phyloP scores from a whole-genome alignment of 2,797 vertebrate genomes.

The Pipistrellus pipistrellus region DNA sequence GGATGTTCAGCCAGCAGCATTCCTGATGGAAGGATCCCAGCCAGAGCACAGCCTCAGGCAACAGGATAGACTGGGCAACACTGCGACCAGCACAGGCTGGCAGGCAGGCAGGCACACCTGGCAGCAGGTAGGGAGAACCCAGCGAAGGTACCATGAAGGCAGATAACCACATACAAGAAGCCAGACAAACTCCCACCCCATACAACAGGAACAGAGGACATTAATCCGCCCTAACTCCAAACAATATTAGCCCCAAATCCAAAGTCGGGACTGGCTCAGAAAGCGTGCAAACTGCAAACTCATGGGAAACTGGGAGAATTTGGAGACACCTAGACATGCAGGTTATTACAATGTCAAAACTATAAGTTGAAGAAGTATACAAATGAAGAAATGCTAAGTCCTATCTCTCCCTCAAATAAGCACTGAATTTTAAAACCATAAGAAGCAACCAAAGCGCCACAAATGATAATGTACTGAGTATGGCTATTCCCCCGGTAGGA shows the following conservation, averaged over 20 bases:
- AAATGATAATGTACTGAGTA: slow-evolving; percentile 14
- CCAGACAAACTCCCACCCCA: background rate
- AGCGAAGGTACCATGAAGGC: background rate
- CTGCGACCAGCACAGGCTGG: background rate
- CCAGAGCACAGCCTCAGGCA: slow-evolving; percentile 6
- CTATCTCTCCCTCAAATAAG: background rate
- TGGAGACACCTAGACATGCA: background rate
- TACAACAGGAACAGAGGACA: background rate
- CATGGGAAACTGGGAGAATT: background rate
- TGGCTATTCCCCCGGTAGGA: background rate
- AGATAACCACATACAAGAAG: background rate
- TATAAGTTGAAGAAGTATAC: background rate
- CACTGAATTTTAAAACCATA: background rate
- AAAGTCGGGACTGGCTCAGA: background rate
- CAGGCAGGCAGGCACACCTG: background rate
- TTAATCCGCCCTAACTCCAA: background rate
- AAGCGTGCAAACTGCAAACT: background rate
- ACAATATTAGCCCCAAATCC: background rate
- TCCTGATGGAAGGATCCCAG: background rate
- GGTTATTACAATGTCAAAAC: background rate
- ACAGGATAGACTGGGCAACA: background rate
- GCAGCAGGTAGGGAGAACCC: background rate
- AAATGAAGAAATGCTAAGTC: background rate
- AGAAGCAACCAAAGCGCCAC: background rate
- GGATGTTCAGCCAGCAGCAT: background rate